Evolutionary conservation across 2,888 invertebrate genomes (phyloP).

Genomic region (Rhogogaster chlorosoma): DNA sequence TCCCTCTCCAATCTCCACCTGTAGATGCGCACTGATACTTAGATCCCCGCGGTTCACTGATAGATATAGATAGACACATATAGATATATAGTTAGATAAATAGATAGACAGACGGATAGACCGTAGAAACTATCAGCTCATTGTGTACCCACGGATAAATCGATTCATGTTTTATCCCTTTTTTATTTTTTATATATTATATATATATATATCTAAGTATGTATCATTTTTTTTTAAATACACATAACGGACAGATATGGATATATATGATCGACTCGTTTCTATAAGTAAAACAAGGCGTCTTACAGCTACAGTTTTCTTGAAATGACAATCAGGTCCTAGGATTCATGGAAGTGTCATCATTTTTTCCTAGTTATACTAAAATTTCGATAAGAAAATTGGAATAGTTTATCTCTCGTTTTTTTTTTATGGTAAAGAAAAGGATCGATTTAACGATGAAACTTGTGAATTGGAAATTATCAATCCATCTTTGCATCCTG

Average conservation of each 20-base stretch:
- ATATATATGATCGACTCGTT: not conserved
- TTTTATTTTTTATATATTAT: conserved; percentile 6
- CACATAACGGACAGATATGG: conserved; percentile 38
- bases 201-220: conserved; percentile 23
- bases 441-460: too few relatives aligned
- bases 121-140: conserved; percentile 9
- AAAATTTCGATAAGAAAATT: too few relatives aligned
- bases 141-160: conserved; percentile 33
- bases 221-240: conserved; percentile 48
- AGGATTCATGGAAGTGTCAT: too few relatives aligned
- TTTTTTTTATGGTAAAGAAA: too few relatives aligned
- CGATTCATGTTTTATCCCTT: conserved; percentile 51
- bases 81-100: not conserved
- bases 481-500: too few relatives aligned
- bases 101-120: not conserved
- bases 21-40: conserved; percentile 11
- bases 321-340: too few relatives aligned
- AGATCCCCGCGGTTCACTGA: not conserved
- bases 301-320: not conserved
- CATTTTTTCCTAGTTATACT: too few relatives aligned
- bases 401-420: too few relatives aligned
- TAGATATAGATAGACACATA: not conserved
- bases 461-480: too few relatives aligned
- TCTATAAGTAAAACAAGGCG: not conserved
- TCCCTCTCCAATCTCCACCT: not conserved